Percentiles rank a stretch among this genome's conserved stretches.
Conservation (phyloP, 2,888 invertebrate genomes). For the Standfussiana lucernea region DNA sequence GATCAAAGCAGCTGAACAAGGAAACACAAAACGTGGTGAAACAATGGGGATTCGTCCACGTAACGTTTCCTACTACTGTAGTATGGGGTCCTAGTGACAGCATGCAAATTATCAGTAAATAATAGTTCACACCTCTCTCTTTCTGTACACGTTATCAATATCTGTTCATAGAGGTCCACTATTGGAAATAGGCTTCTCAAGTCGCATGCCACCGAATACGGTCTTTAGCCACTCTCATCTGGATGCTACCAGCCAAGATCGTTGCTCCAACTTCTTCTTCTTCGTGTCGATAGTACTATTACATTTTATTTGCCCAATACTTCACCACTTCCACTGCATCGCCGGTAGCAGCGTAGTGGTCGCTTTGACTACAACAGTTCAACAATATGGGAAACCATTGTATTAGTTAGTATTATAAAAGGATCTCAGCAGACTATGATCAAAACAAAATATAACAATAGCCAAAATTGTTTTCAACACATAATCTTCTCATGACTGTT, state of each 20-base stretch:
- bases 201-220: background rate
- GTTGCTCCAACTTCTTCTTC: background rate
- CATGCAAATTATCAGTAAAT: background rate
- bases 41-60: slow-evolving; percentile 62
- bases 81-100: slow-evolving; percentile 33
- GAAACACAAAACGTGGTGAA: slow-evolving; percentile 53
- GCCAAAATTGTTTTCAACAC: background rate
- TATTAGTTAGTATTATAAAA: background rate
- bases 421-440: background rate
- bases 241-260: background rate
- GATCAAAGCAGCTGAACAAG: slow-evolving; percentile 52
- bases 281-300: background rate
- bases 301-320: background rate
- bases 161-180: background rate
- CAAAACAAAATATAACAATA: slow-evolving; percentile 36
- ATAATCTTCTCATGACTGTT: background rate
- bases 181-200: background rate
- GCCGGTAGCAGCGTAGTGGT: background rate
- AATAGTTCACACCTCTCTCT: background rate
- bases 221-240: background rate
- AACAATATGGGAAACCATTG: background rate
- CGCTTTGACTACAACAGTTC: background rate
- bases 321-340: background rate
- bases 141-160: background rate
- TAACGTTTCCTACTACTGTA: slow-evolving; percentile 62